phyloP scores from a whole-genome alignment of 2,113 vertebrate genomes.

The Andinoacara biseriatus region DNA sequence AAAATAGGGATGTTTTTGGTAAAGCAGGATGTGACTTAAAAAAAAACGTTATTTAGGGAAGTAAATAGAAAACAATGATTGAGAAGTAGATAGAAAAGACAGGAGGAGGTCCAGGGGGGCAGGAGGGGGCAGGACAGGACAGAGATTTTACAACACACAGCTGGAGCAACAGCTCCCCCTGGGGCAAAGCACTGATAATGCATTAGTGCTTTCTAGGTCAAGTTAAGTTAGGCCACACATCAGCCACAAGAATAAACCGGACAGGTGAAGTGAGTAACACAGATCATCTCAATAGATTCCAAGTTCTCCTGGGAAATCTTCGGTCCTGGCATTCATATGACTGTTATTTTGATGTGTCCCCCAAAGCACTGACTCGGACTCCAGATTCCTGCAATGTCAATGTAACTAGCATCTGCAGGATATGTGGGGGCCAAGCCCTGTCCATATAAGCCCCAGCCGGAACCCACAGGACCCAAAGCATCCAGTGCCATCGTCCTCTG shows the following conservation, averaged over 20 bases:
- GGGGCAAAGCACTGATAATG: slow-evolving; percentile 59
- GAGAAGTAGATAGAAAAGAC: neutral
- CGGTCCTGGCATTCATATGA: neutral
- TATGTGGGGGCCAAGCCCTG: neutral
- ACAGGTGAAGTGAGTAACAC: neutral
- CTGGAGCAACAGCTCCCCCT: slow-evolving; percentile 77
- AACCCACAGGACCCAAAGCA: neutral
- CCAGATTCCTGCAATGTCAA: neutral
- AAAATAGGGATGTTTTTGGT: neutral
- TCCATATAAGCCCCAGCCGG: neutral
- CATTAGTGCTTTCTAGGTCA: neutral
- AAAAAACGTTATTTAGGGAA: neutral
- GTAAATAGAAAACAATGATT: neutral
- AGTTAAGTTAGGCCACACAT: neutral
- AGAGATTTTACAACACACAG: slow-evolving; percentile 19
- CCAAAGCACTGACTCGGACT: neutral
- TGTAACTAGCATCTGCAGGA: neutral
- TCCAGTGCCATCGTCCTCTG: neutral
- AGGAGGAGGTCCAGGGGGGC: neutral
- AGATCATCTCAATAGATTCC: neutral
- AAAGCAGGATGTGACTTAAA: neutral
- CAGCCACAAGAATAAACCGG: neutral
- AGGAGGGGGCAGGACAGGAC: slow-evolving; percentile 19
- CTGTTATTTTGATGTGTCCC: neutral
- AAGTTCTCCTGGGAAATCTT: neutral